Conservation (phyloP, 1,140 invertebrate species). For the Hetaerina americana region DNA sequence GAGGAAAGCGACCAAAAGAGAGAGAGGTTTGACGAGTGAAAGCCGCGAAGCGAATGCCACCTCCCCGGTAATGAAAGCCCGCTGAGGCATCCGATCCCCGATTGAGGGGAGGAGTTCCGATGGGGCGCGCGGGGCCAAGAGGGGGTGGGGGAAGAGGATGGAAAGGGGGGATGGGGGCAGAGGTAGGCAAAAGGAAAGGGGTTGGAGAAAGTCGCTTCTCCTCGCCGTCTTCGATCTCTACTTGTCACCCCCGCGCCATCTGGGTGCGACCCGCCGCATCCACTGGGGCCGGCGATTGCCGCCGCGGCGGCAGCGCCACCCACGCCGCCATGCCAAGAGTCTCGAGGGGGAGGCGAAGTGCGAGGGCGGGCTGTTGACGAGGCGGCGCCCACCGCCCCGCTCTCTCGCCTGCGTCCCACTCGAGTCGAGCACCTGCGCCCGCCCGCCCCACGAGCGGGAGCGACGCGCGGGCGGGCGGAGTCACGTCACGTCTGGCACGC, state of each 20-base stretch:
- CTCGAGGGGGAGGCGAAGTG: neutral
- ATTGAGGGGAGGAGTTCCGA: neutral
- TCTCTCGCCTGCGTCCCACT: too few relatives aligned
- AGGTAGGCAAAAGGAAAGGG: slow-evolving; percentile 28
- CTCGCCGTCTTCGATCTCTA: slow-evolving; percentile 9
- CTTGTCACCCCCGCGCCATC: neutral
- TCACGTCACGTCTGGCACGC: neutral
- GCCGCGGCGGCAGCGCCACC: neutral
- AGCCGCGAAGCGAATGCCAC: neutral
- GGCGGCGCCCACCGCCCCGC: too few relatives aligned
- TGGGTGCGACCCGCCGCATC: neutral
- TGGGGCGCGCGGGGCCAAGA: neutral
- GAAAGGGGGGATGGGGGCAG: slow-evolving; percentile 11
- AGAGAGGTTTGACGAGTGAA: neutral
- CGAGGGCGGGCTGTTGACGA: neutral
- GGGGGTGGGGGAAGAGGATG: neutral
- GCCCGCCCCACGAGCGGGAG: too few relatives aligned
- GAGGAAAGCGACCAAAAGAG: too few relatives aligned
- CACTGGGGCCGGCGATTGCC: slow-evolving; percentile 2
- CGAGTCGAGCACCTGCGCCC: neutral
- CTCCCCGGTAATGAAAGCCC: neutral
- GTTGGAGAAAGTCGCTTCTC: slow-evolving; percentile 19
- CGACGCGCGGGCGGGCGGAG: neutral
- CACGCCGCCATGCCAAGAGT: too few relatives aligned
- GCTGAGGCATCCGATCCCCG: neutral